Base-by-base conservation (phyloP, 2,113 vertebrate species). In the Podarcis muralis region DNA sequence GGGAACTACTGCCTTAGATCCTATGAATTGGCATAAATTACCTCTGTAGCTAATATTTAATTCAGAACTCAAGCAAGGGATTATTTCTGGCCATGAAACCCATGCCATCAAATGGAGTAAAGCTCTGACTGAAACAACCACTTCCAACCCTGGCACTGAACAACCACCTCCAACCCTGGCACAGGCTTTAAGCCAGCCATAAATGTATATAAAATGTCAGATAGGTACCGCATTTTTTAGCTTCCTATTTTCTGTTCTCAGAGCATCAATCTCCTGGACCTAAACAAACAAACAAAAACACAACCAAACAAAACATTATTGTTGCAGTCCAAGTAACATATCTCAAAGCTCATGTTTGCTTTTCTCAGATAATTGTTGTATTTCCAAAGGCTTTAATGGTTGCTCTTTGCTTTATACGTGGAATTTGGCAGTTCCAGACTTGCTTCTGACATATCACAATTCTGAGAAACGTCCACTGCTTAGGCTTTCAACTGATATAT, bases 231-330 rank as follows among this genome's bases (percentile, higher is more conserved):
- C 78, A 74, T 88, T 95, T 94, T 91, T 93, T 72, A 92, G 88
- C 71, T 92, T 91, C 65, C 87, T 87, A 8, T 93, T 93, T 92
- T 95, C 88, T 89, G 82, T 86, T 71, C 79, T 89, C 85, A 91
- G 87, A 91, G 85, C 78, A 89, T 85, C 74, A 23, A 89, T 92
- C 90, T 93, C 87, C 89, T 89, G 62, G 35, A 89, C 75, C 74
- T 86, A 62, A 16, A 53, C 8, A 4, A 85, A 11, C 48, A 83
- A 92, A 89, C 79, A 86, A 59, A 0, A 78, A n/a, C 18, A 87
- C 5, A 85, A 30, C n/a, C 22, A 65, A 69, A 20, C 35, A 89
- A 86, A 76, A 37, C 66, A 81, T 87, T 83, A 81, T 65, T 69
- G 59, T 82, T 76, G 59, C 77, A n/a, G 23, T 77, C 30, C 11